Conservation (phyloP, 2,888 invertebrate genomes). For the Parapristionchus giblindavisi region DNA sequence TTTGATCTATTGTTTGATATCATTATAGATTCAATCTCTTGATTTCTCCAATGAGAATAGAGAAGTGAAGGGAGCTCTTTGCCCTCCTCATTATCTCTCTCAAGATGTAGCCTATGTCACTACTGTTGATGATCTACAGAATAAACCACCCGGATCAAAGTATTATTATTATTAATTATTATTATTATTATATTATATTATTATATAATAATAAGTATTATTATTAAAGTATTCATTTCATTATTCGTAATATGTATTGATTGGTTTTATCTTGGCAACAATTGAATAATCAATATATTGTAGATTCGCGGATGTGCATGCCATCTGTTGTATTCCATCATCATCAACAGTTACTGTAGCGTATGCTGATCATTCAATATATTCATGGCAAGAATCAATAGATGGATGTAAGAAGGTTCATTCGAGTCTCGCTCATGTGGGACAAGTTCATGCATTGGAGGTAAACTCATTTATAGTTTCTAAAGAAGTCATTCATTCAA, state of each 20-base stretch:
- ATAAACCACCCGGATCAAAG: constrained; percentile 9
- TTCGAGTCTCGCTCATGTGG: constrained; percentile 20
- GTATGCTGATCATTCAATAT: constrained; percentile 35
- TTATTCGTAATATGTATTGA: too few species aligned
- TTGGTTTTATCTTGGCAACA: too few species aligned
- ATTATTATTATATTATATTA: background rate
- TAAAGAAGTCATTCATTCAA: constrained; percentile 9
- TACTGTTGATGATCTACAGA: background rate
- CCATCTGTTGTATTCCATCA: constrained; percentile 10
- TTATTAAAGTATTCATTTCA: too few species aligned
- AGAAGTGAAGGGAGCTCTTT: background rate
- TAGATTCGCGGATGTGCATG: constrained; percentile 29
- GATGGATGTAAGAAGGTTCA: constrained; percentile 73
- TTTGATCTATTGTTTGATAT: background rate
- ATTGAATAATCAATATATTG: background rate
- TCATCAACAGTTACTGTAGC: constrained; percentile 29
- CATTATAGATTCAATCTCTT: constrained; percentile 15
- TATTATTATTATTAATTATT: background rate
- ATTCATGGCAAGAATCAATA: constrained; percentile 27
- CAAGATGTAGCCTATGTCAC: constrained; percentile 15
- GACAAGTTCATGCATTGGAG: constrained; percentile 13
- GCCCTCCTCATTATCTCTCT: constrained; percentile 26
- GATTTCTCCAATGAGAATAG: background rate
- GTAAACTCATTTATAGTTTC: background rate
- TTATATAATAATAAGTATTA: background rate